phyloP scores from a whole-genome alignment of 2,113 vertebrate species.

The Eurystomus gularis region DNA sequence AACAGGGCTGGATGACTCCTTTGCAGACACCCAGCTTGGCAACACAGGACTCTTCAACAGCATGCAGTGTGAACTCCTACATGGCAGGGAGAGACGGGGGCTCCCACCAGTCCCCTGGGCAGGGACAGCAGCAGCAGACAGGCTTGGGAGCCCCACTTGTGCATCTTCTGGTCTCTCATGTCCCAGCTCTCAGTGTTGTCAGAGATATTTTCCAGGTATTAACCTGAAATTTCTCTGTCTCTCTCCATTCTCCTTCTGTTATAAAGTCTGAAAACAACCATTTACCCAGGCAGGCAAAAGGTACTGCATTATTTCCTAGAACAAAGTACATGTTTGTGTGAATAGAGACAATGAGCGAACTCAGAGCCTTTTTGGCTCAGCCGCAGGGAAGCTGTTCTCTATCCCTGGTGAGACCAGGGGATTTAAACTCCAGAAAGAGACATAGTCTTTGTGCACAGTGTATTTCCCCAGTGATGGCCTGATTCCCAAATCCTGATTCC shows the following conservation, averaged over 20 bases:
- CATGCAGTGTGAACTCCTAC: fast-evolving
- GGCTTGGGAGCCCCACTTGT: not conserved
- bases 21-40: not conserved
- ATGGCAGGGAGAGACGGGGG: not conserved
- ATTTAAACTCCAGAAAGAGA: not conserved
- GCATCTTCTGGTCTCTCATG: not conserved
- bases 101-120: not conserved
- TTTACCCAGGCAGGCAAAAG: not conserved
- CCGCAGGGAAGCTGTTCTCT: not conserved
- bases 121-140: not conserved
- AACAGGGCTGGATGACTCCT: not conserved
- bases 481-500: too few species aligned
- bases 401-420: not conserved
- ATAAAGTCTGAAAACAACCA: not conserved
- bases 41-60: not conserved
- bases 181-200: not conserved
- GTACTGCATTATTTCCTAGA: not conserved
- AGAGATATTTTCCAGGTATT: not conserved
- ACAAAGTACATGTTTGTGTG: not conserved
- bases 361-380: not conserved
- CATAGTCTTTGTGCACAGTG: not conserved
- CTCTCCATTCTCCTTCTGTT: not conserved
- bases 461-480: not conserved
- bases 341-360: not conserved
- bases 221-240: not conserved